phyloP scores from a whole-genome alignment of 2,113 vertebrate species.

The Cygnus atratus region DNA sequence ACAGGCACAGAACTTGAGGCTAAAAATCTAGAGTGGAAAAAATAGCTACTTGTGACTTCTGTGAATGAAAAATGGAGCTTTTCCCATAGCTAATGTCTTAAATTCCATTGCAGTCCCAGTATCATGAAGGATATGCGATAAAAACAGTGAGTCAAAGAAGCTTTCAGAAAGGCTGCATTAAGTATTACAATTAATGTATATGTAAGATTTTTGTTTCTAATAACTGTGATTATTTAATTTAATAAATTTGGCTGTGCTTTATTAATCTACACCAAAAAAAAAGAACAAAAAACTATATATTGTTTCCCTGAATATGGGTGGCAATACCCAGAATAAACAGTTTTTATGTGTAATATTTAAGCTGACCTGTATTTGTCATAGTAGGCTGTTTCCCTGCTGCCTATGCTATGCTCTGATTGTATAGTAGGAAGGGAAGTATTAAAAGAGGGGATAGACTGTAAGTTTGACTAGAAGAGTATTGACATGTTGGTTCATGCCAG shows the following conservation, averaged over 20 bases:
- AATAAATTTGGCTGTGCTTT: background rate
- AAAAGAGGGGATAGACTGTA: background rate
- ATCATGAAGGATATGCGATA: background rate
- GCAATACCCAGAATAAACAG: background rate
- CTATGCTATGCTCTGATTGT: background rate
- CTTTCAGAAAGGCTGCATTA: background rate
- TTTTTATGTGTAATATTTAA: background rate
- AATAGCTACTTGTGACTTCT: background rate
- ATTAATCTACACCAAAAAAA: background rate
- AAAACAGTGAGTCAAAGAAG: background rate
- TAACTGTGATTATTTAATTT: background rate
- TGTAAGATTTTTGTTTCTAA: background rate
- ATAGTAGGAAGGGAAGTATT: background rate
- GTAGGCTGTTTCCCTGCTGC: background rate
- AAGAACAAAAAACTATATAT: background rate
- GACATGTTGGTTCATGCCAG: background rate
- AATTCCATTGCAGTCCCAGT: background rate
- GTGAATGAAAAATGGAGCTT: background rate
- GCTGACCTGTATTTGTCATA: background rate
- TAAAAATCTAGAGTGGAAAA: background rate
- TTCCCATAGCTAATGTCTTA: background rate
- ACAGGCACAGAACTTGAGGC: background rate
- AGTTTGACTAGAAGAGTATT: background rate
- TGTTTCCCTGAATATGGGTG: background rate
- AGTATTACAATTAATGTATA: background rate